Conservation (phyloP, 1,140 invertebrate species). For the Drosophila parvula region DNA sequence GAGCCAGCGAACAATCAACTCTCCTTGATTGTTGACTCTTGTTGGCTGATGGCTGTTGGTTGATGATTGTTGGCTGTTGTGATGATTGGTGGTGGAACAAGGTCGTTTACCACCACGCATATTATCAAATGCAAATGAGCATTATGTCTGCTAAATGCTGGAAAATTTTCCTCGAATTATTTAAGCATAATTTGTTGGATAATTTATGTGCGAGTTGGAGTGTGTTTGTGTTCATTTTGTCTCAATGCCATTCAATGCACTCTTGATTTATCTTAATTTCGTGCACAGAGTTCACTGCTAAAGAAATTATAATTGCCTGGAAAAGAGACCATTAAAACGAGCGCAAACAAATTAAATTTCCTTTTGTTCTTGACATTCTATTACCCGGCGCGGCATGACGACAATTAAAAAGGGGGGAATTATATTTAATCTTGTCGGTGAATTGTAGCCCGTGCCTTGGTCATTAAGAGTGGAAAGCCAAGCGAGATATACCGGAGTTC, state of each 20-base stretch:
- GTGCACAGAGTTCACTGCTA: constrained; percentile 6
- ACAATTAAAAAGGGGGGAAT: constrained; percentile 26
- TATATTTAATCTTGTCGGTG: constrained; percentile 16
- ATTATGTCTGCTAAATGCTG: constrained; percentile 47
- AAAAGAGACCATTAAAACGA: constrained; percentile 37
- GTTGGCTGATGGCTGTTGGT: constrained; percentile 10
- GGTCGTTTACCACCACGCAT: constrained; percentile 40
- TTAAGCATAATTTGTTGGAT: constrained; percentile 24
- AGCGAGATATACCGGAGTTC: constrained; percentile 5
- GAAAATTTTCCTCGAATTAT: constrained; percentile 43
- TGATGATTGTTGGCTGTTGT: constrained; percentile 5
- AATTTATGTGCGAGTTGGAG: constrained; percentile 5
- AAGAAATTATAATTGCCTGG: constrained; percentile 10
- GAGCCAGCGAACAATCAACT: constrained; percentile 28
- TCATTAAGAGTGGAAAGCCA: constrained; percentile 27
- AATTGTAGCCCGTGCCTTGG: constrained; percentile 11
- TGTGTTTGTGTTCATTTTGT: neutral
- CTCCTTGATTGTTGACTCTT: constrained; percentile 16
- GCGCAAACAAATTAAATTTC: constrained; percentile 48
- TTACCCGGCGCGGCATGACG: constrained; percentile 19
- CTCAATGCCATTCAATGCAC: constrained; percentile 3
- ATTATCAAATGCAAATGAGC: constrained; percentile 48
- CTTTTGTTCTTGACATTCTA: constrained; percentile 42
- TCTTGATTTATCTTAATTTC: neutral
- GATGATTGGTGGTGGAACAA: constrained; percentile 39